phyloP scores from a whole-genome alignment of 2,113 vertebrate genomes.

The Calypte anna region DNA sequence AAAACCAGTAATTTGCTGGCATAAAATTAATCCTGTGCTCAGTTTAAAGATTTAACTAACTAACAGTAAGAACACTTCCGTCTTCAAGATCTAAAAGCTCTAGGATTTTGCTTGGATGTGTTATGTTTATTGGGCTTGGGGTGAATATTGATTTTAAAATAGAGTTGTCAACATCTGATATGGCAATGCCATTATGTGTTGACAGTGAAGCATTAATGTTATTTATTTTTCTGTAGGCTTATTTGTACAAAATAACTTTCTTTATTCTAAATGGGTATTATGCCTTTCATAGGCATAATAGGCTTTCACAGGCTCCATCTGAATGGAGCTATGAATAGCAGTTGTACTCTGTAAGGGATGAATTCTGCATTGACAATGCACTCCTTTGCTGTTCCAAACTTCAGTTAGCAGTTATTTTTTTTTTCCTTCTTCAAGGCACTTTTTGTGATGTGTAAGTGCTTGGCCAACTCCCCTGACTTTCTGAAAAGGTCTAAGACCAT shows the following conservation, averaged over 20 bases:
- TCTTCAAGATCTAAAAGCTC: background rate
- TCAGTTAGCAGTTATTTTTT: background rate
- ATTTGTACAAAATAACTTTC: background rate
- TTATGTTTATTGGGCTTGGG: background rate
- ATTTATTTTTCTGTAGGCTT: background rate
- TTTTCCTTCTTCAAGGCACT: background rate
- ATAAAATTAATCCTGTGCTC: slow-evolving; percentile 61
- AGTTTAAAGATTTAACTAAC: slow-evolving; percentile 16
- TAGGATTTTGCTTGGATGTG: background rate
- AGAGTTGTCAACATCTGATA: background rate
- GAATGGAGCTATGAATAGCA: background rate
- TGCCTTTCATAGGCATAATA: background rate
- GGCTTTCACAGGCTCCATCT: background rate
- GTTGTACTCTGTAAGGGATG: background rate
- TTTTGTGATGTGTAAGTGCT: background rate
- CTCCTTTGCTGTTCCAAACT: background rate
- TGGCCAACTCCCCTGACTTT: background rate
- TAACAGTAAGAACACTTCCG: background rate
- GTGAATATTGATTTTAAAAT: background rate
- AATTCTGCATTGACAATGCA: background rate
- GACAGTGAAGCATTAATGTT: background rate
- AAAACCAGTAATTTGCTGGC: slow-evolving; percentile 55
- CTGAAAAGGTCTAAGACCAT: background rate
- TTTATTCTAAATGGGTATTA: background rate
- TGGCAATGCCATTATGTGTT: background rate